Base-by-base conservation (phyloP, 2,113 vertebrate species). In the Nannospalax galili region DNA sequence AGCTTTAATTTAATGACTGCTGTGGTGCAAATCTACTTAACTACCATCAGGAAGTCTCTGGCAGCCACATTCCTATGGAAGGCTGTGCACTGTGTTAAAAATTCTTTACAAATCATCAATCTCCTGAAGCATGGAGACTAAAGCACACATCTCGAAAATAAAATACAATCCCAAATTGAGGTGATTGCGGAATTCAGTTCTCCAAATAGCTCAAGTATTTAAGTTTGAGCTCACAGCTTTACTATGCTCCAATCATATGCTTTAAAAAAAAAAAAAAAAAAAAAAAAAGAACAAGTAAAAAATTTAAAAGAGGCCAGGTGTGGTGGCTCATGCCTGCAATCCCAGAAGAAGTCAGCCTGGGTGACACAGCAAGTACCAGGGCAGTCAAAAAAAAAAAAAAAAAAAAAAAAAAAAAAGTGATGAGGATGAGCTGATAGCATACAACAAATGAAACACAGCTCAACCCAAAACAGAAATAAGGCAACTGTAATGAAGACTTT, bases 391-490 rank as follows among this genome's bases (percentile, higher is more conserved):
- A n/a, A 60, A 60, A 20, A 56, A 48, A 16, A 30, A n/a, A n/a
- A n/a, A n/a, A n/a, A 60, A 78, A 7, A 30, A 45, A 35, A 30
- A 79, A 56, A 11, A 32, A n/a, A 24, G 32, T 12, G 77, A 79
- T 32, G 16, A 17, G 48, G 32, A 22, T 32, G 32, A 35, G 19
- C 56, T 45, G 62, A 14, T 77, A 69, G 22, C 79, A 30, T 37
- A 72, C 72, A 69, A 22, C 40, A 74, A 91, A 62, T 73, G 78
- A 79, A 84, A 92, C 73, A 82, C 73, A 82, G 32, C n/a, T 52
- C 86, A 67, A 40, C 64, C 72, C 60, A 56, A 87, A 73, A 72
- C 11, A 87, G 75, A 96, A 95, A 40, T 45, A 90, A 84, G 69
- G 64, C 22, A 84, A 77, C 45, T 35, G 62, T 85, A 88, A 81